phyloP scores from a whole-genome alignment of 1,140 invertebrate species.

The Drosophila neocordata region DNA sequence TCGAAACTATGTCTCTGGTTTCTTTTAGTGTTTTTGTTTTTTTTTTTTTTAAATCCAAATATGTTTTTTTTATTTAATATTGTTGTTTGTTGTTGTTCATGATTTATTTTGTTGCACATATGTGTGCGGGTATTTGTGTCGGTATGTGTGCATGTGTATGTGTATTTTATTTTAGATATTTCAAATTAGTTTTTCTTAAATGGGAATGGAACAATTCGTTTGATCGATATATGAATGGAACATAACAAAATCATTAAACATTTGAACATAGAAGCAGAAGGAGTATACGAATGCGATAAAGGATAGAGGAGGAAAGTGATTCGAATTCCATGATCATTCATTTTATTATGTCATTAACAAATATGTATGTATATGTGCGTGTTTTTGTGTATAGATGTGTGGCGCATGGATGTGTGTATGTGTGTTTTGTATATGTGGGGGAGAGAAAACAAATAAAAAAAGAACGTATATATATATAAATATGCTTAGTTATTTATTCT shows the following conservation, averaged over 20 bases:
- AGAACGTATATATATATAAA: conserved; percentile 62
- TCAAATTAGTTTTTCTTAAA: conserved; percentile 77
- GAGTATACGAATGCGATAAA: background rate
- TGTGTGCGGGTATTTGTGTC: conserved; percentile 49
- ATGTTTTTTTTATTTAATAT: conserved; percentile 17
- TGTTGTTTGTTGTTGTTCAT: conserved; percentile 22
- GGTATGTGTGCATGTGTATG: conserved; percentile 27
- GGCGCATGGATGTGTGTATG: conserved; percentile 35
- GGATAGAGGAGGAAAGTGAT: conserved; percentile 1
- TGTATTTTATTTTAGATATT: background rate
- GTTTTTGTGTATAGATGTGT: conserved; percentile 1
- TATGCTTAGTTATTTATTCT: conserved; percentile 53
- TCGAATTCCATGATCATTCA: conserved; percentile 32
- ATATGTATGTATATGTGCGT: conserved; percentile 56
- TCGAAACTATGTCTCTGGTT: conserved; percentile 67
- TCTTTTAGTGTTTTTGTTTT: conserved; percentile 46
- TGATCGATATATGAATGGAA: conserved; percentile 26
- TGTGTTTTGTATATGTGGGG: conserved; percentile 63
- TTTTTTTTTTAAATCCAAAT: conserved; percentile 27
- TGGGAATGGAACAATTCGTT: conserved; percentile 47
- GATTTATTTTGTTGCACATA: conserved; percentile 28
- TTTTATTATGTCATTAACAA: background rate
- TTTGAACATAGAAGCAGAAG: background rate
- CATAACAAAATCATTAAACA: background rate
- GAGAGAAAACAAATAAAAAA: conserved; percentile 78